Evolutionary conservation across 1,140 invertebrate species (phyloP), one percentile per base, ranked within the genome.

Genomic region (Cylas formicarius): DNA sequence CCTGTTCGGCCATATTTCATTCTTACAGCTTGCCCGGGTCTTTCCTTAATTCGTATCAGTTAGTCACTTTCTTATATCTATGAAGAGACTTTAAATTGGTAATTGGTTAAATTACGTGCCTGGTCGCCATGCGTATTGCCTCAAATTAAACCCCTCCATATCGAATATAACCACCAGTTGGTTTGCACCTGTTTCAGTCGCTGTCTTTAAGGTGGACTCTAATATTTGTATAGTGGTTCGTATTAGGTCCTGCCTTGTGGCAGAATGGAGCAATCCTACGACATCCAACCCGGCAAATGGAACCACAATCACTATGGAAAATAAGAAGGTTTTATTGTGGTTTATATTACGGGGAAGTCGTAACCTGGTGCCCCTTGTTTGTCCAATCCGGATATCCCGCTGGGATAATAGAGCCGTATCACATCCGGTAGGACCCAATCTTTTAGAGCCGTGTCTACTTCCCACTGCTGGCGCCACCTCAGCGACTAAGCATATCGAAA

Each of bases 91-190:
- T 26, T 26, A n/a, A 8, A n/a, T n/a, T n/a, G n/a, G n/a, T n/a
- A n/a, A n/a, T n/a, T n/a, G n/a, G n/a, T n/a, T n/a, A n/a, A n/a
- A 38, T 9, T 11, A 32, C 8, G 46, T 66, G 84, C 84, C 83
- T 55, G 90, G 90, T 64, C 83, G 78, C 87, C 87, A 92, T 29
- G 85, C 76, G 54, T 86, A 84, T 61, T 89, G 79, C 36, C 78
- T 76, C 38, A 90, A 73, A 63, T 81, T 84, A 61, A 92, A 88
- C 29, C 78, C 80, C 22, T 89, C 84, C 78, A 93, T 79, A 59
- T 93, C 90, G 56, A 92, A 86, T 47, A 93, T 75, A 2, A 86
- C 80, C 0, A 76, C 73, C 2, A 88, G 63, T 67, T 90, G 63
- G 6, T 72, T 65, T 20, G 73, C 70, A 55, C 43, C 65, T 20